A percentile compares a stretch with the other conserved stretches of the same genome.
Conservation (phyloP, 2,113 vertebrate species). For the Esox niger region DNA sequence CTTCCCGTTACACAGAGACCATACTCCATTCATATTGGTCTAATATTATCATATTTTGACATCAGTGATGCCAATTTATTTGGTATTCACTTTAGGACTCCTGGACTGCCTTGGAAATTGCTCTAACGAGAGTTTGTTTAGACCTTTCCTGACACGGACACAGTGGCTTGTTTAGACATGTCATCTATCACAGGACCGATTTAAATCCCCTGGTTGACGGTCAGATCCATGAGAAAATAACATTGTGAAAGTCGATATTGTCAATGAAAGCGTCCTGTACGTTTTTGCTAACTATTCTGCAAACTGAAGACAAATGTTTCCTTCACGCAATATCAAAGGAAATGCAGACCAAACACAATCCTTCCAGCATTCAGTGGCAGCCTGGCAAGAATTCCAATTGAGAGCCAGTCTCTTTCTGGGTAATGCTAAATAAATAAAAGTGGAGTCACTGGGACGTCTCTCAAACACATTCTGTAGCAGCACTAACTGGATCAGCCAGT, state of each 20-base stretch:
- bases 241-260: no score
- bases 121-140: not conserved
- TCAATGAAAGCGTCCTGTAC: no score
- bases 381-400: conserved; percentile 13
- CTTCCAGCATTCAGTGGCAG: conserved; percentile 20
- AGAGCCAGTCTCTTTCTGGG: conserved; percentile 18
- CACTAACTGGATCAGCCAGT: conserved; percentile 57
- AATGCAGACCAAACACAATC: not conserved
- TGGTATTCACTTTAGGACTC: not conserved
- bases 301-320: not conserved
- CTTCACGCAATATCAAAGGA: not conserved
- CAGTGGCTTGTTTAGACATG: not conserved
- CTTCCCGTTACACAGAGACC: no score
- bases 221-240: no score
- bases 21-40: not conserved
- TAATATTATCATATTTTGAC: not conserved
- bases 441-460: conserved; percentile 34
- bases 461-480: conserved; percentile 44
- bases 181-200: no score
- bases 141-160: not conserved
- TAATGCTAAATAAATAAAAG: conserved; percentile 52
- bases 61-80: no score
- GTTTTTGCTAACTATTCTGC: no score
- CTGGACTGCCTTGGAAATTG: not conserved
- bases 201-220: no score